A percentile compares a stretch with the other conserved stretches of the same genome.
Evolutionary conservation across 2,888 invertebrate genomes (phyloP).

Genomic region (Lordiphosa andalusiaca): DNA sequence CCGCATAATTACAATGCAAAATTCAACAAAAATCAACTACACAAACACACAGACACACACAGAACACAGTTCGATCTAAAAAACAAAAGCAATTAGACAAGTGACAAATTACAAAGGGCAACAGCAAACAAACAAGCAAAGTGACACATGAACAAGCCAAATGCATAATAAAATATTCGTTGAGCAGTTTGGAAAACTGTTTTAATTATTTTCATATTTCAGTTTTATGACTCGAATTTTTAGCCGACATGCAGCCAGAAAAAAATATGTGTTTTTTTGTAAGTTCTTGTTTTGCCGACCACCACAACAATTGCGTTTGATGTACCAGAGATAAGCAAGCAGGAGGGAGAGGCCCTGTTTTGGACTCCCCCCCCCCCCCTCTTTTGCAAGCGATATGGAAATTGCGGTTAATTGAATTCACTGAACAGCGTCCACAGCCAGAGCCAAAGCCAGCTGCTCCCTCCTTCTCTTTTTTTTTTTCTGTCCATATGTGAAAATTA

Average conservation of each 20-base stretch:
- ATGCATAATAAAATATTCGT: slow-evolving; percentile 31
- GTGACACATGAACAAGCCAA: slow-evolving; percentile 19
- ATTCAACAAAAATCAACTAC: slow-evolving; percentile 46
- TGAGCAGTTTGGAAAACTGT: slow-evolving; percentile 29
- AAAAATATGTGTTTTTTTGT: slow-evolving; percentile 11
- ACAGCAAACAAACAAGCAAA: slow-evolving; percentile 13
- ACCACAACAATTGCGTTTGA: slow-evolving; percentile 58
- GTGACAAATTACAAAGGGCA: slow-evolving; percentile 53
- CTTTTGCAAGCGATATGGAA: slow-evolving; percentile 48
- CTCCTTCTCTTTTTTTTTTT: slow-evolving; percentile 12
- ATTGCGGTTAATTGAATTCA: slow-evolving; percentile 76
- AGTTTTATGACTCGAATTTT: slow-evolving; percentile 11
- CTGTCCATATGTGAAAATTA: slow-evolving; percentile 53
- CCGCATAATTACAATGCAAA: slow-evolving; percentile 41
- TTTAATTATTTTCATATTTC: slow-evolving; percentile 53
- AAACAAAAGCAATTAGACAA: slow-evolving; percentile 49
- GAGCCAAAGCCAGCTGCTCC: slow-evolving; percentile 27
- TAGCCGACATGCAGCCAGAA: neutral
- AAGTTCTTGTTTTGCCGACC: slow-evolving; percentile 38
- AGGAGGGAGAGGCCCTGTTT: neutral
- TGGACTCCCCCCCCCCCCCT: neutral
- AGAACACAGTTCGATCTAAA: slow-evolving; percentile 5
- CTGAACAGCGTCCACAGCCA: slow-evolving; percentile 47
- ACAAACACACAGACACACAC: slow-evolving; percentile 16
- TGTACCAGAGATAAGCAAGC: slow-evolving; percentile 43